Evolutionary conservation across 2,113 vertebrate genomes (phyloP).

Genomic region (Ginglymostoma cirratum): DNA sequence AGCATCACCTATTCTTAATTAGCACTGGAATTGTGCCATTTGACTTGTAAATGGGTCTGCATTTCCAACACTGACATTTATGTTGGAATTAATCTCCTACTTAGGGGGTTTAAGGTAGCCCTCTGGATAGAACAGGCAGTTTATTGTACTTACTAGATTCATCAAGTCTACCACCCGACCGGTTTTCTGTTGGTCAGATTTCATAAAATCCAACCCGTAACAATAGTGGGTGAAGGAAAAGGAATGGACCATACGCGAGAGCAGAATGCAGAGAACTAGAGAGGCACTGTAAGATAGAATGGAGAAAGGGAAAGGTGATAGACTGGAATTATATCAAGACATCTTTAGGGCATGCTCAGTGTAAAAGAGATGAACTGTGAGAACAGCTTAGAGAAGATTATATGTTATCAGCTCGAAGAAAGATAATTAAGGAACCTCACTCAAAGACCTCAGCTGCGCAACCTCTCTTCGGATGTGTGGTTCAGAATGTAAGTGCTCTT

Average conservation of each 20-base stretch:
- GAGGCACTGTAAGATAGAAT: background rate
- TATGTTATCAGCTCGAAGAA: background rate
- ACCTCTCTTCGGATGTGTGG: background rate
- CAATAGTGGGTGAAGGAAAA: background rate
- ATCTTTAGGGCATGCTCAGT: background rate
- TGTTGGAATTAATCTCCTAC: too few relatives aligned
- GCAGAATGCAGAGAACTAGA: background rate
- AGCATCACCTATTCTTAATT: too few relatives aligned
- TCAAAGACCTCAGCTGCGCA: background rate
- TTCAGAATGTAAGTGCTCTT: background rate
- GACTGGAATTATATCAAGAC: background rate
- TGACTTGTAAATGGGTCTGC: too few relatives aligned
- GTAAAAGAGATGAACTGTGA: background rate
- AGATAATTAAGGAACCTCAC: background rate
- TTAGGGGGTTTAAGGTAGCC: too few relatives aligned
- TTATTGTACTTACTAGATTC: too few relatives aligned
- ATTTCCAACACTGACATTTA: too few relatives aligned
- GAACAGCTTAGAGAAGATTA: background rate
- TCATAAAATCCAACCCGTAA: too few relatives aligned
- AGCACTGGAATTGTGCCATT: too few relatives aligned
- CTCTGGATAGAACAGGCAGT: too few relatives aligned
- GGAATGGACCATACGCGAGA: background rate
- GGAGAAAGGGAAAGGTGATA: background rate
- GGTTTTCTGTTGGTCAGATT: too few relatives aligned
- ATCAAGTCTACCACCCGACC: too few relatives aligned